A percentile compares a stretch with the other conserved stretches of the same genome.
phyloP scores from a whole-genome alignment of 2,888 invertebrate genomes.

The Hypomecis atomaria region DNA sequence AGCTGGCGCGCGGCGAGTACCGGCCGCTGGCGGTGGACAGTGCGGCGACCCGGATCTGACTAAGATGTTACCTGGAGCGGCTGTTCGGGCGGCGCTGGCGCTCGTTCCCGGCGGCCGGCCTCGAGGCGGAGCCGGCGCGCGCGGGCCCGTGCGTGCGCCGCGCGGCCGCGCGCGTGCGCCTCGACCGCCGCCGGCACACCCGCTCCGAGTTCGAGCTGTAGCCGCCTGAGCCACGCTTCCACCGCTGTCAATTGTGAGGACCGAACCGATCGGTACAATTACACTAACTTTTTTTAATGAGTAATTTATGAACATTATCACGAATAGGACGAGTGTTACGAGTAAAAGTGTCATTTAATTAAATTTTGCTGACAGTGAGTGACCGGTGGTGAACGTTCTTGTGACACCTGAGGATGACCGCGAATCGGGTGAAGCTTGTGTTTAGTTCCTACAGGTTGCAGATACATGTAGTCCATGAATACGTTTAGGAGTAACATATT shows the following conservation, averaged over 20 bases:
- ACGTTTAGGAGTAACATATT: constrained; percentile 28
- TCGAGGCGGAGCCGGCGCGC: constrained; percentile 68
- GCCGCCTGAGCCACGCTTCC: constrained; percentile 30
- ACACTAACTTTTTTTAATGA: constrained; percentile 41
- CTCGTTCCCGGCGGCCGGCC: constrained; percentile 75
- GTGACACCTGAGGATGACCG: constrained; percentile 57
- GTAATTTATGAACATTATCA: constrained; percentile 15
- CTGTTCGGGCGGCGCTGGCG: constrained; percentile 87
- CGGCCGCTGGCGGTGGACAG: constrained; percentile 81
- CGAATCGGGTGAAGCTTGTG: constrained; percentile 79
- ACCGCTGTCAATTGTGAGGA: constrained; percentile 63
- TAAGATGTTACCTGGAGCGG: constrained; percentile 90
- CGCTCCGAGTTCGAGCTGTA: constrained; percentile 82
- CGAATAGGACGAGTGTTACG: constrained; percentile 14
- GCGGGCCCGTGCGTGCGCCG: constrained; percentile 64
- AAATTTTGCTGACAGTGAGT: constrained; percentile 53
- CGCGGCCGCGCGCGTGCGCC: constrained; percentile 70
- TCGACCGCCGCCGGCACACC: constrained; percentile 79
- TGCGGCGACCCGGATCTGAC: constrained; percentile 87
- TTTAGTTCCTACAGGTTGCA: constrained; percentile 80
- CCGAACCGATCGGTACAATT: constrained; percentile 55
- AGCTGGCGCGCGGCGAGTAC: constrained; percentile 85
- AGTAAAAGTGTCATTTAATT: constrained; percentile 36
- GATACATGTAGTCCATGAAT: constrained; percentile 51
- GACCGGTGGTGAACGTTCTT: constrained; percentile 56